Conservation (phyloP, 2,888 invertebrate genomes). For the Sipunculus nudus region DNA sequence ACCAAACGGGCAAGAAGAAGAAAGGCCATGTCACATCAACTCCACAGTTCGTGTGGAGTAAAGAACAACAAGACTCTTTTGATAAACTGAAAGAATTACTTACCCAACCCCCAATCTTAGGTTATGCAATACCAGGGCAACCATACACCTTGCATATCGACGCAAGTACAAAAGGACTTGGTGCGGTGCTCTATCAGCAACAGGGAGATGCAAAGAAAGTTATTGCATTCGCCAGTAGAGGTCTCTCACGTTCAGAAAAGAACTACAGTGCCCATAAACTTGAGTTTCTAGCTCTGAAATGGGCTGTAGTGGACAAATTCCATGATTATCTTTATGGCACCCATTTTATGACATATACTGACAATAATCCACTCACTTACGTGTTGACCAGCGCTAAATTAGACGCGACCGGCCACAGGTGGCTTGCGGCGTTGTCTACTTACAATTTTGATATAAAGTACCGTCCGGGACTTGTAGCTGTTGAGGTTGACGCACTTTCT, state of each 20-base stretch:
- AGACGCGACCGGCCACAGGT: neutral
- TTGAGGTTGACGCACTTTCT: slow-evolving; percentile 6
- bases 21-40: too few relatives aligned
- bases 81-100: too few relatives aligned
- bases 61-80: too few relatives aligned
- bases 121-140: too few relatives aligned
- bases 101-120: too few relatives aligned
- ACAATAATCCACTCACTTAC: slow-evolving; percentile 6
- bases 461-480: neutral
- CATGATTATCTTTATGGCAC: neutral
- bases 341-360: neutral
- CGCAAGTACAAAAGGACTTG: too few relatives aligned
- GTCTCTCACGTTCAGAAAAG: neutral
- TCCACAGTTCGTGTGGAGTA: neutral
- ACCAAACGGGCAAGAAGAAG: too few relatives aligned
- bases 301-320: neutral
- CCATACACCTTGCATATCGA: too few relatives aligned
- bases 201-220: neutral
- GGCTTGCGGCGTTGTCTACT: neutral
- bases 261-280: neutral
- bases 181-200: too few relatives aligned
- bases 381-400: neutral
- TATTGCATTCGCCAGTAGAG: neutral
- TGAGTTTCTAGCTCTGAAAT: slow-evolving; percentile 2
- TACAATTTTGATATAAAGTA: slow-evolving; percentile 7